These are phyloP conservation scores for Hycleus phaleratus DNA, from an alignment of 1,140 invertebrate species.

Conservation along the genomic window DNA sequence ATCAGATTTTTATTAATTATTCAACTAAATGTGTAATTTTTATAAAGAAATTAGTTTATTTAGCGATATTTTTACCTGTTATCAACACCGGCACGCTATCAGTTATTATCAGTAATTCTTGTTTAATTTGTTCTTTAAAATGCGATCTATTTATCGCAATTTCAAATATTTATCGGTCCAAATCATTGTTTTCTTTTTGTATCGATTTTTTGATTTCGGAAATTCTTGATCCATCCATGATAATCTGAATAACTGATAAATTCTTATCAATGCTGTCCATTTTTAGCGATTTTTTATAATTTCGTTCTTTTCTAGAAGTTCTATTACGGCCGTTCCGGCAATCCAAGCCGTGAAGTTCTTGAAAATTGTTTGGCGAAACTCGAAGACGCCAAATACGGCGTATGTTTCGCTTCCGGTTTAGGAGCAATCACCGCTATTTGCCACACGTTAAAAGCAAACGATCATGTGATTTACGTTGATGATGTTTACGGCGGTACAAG, in stretches of 20 bases:
- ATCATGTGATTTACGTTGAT: constrained; percentile 87
- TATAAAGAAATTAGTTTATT: too few relatives aligned
- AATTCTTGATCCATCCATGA: too few relatives aligned
- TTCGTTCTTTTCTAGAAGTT: constrained; percentile 57
- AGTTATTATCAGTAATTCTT: too few relatives aligned
- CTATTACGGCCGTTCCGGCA: constrained; percentile 90
- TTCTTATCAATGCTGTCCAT: not conserved
- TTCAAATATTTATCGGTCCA: too few relatives aligned
- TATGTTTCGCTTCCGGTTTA: constrained; percentile 84
- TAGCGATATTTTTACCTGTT: too few relatives aligned
- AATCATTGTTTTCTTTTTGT: too few relatives aligned
- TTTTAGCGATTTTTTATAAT: not conserved
- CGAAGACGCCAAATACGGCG: constrained; percentile 82
- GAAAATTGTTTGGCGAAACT: constrained; percentile 85
- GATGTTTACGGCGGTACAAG: constrained; percentile 95
- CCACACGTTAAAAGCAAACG: constrained; percentile 70
- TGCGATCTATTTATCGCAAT: too few relatives aligned
- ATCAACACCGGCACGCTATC: too few relatives aligned
- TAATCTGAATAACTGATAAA: too few relatives aligned
- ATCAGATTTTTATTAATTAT: not conserved
- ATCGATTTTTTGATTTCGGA: too few relatives aligned
- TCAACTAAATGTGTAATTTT: too few relatives aligned
- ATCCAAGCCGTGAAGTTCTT: constrained; percentile 84
- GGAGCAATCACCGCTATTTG: constrained; percentile 72
- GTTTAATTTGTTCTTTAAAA: too few relatives aligned